Evolutionary conservation across 2,797 vertebrate species (phyloP).

Genomic region (Pseudochirops cupreus): DNA sequence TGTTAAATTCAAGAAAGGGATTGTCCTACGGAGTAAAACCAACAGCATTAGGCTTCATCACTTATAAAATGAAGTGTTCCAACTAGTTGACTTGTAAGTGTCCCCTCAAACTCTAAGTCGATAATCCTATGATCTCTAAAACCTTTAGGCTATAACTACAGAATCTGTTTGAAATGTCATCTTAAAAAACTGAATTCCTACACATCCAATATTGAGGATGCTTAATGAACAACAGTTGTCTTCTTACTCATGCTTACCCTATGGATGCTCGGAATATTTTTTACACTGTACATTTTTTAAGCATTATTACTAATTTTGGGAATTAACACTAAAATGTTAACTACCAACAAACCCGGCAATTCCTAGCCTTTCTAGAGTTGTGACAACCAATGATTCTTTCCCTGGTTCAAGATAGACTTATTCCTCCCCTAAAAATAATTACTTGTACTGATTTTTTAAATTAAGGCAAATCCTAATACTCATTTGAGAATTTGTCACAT

Average conservation of each 20-base stretch:
- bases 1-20: background rate
- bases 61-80: background rate
- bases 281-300: slow-evolving; percentile 14
- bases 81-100: background rate
- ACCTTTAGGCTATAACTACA: background rate
- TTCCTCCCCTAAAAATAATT: background rate
- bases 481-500: background rate
- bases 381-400: background rate
- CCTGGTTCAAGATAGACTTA: background rate
- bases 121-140: background rate
- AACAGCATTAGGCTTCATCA: background rate
- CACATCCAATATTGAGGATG: slow-evolving; percentile 5
- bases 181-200: background rate
- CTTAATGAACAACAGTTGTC: background rate
- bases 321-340: slow-evolving; percentile 24
- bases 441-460: background rate
- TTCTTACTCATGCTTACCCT: background rate
- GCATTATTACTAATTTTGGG: background rate
- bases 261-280: slow-evolving; percentile 22
- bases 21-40: background rate
- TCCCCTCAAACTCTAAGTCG: background rate
- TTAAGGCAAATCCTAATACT: background rate
- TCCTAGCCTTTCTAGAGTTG: background rate
- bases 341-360: background rate
- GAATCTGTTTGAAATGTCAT: slow-evolving; percentile 22